These are phyloP conservation scores for Drosophila melanogaster DNA, from an alignment of 1,140 invertebrate genomes.

Conservation along the genomic window Release_6_plus_ISO1_MT NC_004354.4:23098501-23099000, in stretches of 20 bases:
- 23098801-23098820: slow-evolving; percentile 99
- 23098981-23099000: slow-evolving; percentile 22
- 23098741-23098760: slow-evolving; percentile 99
- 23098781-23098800: slow-evolving; percentile 97
- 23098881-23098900: slow-evolving; percentile 96
- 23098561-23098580: not conserved
- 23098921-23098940: slow-evolving; percentile 70
- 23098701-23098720: slow-evolving; percentile 95
- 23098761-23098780: slow-evolving; percentile 96
- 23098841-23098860: slow-evolving; percentile 98
- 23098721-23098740: slow-evolving; percentile 99
- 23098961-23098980: slow-evolving; percentile 61
- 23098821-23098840: slow-evolving; percentile 97
- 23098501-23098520: slow-evolving; percentile 97
- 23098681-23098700: slow-evolving; percentile 97
- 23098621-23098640: slow-evolving; percentile 99
- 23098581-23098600: not conserved
- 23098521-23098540: slow-evolving; percentile 93
- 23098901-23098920: slow-evolving; percentile 97
- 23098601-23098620: slow-evolving; percentile 89
- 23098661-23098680: slow-evolving; percentile 97
- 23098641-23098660: slow-evolving; percentile 98
- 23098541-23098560: slow-evolving; percentile 85
- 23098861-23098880: slow-evolving; percentile 99
- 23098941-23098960: not conserved